Evolutionary conservation across 1,140 invertebrate species (phyloP), one percentile per base, ranked within the genome.

Genomic region (Solenopsis fugax): DNA sequence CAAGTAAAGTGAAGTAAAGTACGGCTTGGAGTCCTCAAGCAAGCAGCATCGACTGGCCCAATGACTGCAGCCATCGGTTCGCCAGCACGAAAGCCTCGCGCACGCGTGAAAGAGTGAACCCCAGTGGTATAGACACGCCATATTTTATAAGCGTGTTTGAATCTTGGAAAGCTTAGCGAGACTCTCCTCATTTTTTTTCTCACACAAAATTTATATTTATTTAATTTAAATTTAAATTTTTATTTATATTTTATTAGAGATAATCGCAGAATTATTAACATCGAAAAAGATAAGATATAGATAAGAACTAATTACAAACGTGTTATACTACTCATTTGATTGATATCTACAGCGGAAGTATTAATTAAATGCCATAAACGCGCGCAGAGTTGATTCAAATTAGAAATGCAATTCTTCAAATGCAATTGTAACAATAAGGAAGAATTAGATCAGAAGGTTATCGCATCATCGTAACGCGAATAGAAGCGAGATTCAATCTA

Each of bases 81-180:
- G 6, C 24, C 80, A 75, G n/a, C 69, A 62, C 48, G 45, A 50
- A 50, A 34, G 45, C 2, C 50, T 24, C 41, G 56, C 89, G 86
- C 89, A 90, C 80, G 89, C 73, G 88, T 56, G n/a, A 60, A 71
- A 81, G 65, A 76, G 88, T 76, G 73, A 89, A 78, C 73, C n/a
- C n/a, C 60, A 81, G 41, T 37, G 67, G 21, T 71, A 34, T 50
- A 16, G 13, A 10, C 18, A n/a, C n/a, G 0, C 9, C 13, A 10
- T 0, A 45, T 37, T 89, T 56, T 16, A n/a, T n/a, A 50, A 80
- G 21, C 3, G 13, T 37, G 13, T 3, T 9, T 45, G 37, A 21
- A 67, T 48, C 37, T 69, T 13, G 4, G 6, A 24, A 13, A 34
- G 54, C 18, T 52, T 21, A 41, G 2, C 71, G 3, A 48, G 34